Evolutionary conservation across 2,888 invertebrate genomes (phyloP).

Genomic region (Parnassius apollo): DNA sequence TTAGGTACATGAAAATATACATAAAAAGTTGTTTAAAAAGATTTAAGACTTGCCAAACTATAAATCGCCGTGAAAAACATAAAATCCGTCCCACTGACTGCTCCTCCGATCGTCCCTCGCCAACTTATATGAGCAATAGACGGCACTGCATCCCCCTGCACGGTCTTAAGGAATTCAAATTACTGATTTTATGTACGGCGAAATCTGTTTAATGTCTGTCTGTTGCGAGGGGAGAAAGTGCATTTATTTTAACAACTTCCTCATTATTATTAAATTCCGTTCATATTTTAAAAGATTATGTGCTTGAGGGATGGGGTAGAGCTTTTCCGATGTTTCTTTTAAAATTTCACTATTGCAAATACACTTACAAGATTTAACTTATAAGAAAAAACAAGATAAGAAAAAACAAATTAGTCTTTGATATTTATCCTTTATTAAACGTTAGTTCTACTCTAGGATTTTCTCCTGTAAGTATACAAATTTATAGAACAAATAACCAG

Average conservation of each 20-base stretch:
- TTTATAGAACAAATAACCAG: too few species aligned
- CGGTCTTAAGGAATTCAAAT: slow-evolving; percentile 76
- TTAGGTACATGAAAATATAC: too few species aligned
- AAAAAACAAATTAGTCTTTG: too few species aligned
- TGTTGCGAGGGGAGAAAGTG: slow-evolving; percentile 36
- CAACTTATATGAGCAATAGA: slow-evolving; percentile 44
- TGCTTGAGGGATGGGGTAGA: neutral
- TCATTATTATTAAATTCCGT: slow-evolving; percentile 28
- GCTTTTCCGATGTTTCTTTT: neutral
- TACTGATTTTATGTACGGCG: slow-evolving; percentile 70
- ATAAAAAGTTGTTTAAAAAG: too few species aligned
- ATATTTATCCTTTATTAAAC: too few species aligned
- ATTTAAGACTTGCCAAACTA: slow-evolving; percentile 2
- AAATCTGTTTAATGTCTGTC: slow-evolving; percentile 73
- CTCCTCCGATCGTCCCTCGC: slow-evolving; percentile 34
- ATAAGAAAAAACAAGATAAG: too few species aligned
- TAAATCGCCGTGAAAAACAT: slow-evolving; percentile 16
- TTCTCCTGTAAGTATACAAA: too few species aligned
- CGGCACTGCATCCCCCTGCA: slow-evolving; percentile 39
- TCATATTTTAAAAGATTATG: slow-evolving; percentile 23
- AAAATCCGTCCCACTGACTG: slow-evolving; percentile 14
- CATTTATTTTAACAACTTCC: slow-evolving; percentile 27
- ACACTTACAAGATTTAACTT: too few species aligned
- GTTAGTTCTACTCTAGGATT: too few species aligned
- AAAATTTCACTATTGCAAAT: too few species aligned